Percentiles rank a stretch among this genome's conserved stretches.
These are phyloP conservation scores for Cebus imitator DNA, from an alignment of 2,113 vertebrate species.

Conservation along the genomic window DNA sequence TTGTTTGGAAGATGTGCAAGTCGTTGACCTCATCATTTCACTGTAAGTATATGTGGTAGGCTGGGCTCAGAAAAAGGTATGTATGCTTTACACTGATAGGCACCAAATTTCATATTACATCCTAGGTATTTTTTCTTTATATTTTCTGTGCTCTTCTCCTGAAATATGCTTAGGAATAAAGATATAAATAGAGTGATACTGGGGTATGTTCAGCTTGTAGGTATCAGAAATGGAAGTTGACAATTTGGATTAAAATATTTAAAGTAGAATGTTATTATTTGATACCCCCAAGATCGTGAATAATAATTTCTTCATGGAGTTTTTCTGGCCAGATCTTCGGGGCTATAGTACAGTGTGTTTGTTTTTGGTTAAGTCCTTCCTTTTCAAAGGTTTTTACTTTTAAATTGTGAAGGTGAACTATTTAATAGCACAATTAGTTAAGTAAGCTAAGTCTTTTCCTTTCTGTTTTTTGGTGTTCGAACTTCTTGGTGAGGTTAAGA, in stretches of 20 bases:
- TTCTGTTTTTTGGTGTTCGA: constrained; percentile 3
- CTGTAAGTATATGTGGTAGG: not conserved
- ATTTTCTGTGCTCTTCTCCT: constrained; percentile 8
- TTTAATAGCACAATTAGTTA: not conserved
- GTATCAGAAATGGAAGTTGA: constrained; percentile 30
- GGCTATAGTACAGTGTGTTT: not conserved
- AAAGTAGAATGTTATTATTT: constrained; percentile 13
- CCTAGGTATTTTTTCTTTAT: not conserved
- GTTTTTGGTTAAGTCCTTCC: constrained; percentile 41
- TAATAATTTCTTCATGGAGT: not conserved
- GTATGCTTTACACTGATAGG: not conserved
- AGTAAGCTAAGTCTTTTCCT: constrained; percentile 2
- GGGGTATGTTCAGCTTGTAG: constrained; percentile 8
- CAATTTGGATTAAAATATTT: constrained; percentile 39
- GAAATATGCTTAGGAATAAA: constrained; percentile 28
- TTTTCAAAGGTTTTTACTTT: constrained; percentile 38
- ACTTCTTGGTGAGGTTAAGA: constrained; percentile 25
- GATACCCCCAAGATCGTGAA: not conserved
- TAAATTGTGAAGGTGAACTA: not conserved
- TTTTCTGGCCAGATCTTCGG: constrained; percentile 1
- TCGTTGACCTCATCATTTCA: constrained; percentile 19
- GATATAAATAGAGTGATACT: constrained; percentile 10
- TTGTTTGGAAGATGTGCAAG: constrained; percentile 32
- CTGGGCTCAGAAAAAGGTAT: not conserved
- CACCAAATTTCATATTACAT: constrained; percentile 4